phyloP scores from a whole-genome alignment of 2,113 vertebrate genomes.

The Aplodontia rufa region DNA sequence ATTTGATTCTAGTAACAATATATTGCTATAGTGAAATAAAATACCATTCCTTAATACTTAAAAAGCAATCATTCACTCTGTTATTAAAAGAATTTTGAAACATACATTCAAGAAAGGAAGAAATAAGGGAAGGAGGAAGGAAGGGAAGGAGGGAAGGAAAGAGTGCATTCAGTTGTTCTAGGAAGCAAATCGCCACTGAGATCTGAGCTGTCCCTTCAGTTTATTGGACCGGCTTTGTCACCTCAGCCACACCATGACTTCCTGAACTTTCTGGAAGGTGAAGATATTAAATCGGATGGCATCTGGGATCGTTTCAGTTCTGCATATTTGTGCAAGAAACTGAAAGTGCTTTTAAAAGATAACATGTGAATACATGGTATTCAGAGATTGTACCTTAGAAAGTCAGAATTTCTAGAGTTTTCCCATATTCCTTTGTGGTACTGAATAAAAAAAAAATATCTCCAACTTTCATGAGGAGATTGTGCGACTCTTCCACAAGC shows the following conservation, averaged over 20 bases:
- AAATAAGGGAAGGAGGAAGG: neutral
- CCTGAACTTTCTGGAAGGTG: neutral
- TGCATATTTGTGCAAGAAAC: neutral
- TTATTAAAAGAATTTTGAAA: constrained; percentile 35
- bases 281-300: neutral
- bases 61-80: constrained; percentile 11
- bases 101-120: neutral
- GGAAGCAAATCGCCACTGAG: neutral
- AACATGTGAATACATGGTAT: neutral
- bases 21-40: constrained; percentile 30
- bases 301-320: neutral
- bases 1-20: constrained; percentile 31
- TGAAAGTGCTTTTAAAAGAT: neutral
- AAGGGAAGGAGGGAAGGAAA: too few relatives aligned
- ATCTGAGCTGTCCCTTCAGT: neutral
- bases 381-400: neutral
- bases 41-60: constrained; percentile 39
- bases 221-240: neutral
- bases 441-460: neutral
- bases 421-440: neutral
- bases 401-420: neutral
- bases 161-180: neutral
- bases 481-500: neutral
- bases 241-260: neutral
- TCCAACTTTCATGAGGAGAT: neutral